These are phyloP conservation scores for Phylloscopus collybita DNA, from an alignment of 2,797 vertebrate species.

Conservation along the genomic window DNA sequence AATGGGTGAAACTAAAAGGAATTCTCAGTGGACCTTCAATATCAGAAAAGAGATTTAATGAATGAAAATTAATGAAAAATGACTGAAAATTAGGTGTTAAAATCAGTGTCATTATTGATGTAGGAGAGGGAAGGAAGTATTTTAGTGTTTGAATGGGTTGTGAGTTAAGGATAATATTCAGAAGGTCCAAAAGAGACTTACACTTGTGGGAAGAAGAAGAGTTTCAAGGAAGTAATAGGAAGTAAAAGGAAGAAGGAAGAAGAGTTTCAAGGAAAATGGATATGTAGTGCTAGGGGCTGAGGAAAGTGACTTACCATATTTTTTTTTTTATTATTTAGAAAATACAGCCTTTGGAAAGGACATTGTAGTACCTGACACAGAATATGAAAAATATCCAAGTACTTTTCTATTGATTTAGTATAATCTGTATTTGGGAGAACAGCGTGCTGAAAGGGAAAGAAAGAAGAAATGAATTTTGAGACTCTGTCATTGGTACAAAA, in stretches of 20 bases:
- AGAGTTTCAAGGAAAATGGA: not conserved
- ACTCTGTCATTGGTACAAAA: not conserved
- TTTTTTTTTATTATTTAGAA: not conserved
- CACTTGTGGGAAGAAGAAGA: not conserved
- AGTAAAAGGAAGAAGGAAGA: not conserved
- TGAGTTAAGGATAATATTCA: not conserved
- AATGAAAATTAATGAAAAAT: not conserved
- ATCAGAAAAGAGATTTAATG: not conserved
- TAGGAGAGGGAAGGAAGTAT: not conserved
- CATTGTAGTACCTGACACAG: not conserved
- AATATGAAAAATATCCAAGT: not conserved
- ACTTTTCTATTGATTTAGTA: not conserved
- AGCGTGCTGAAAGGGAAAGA: not conserved
- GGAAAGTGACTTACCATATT: not conserved
- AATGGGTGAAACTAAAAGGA: not conserved
- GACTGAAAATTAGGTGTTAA: not conserved
- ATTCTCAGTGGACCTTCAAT: not conserved
- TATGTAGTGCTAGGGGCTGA: not conserved
- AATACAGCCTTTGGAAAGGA: not conserved
- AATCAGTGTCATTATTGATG: not conserved
- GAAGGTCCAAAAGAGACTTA: not conserved
- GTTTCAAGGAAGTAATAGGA: not conserved
- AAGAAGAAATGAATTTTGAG: not conserved
- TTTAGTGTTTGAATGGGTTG: not conserved
- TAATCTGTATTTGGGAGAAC: not conserved